Conservation (phyloP, 1,140 invertebrate species). For the Notospermus geniculatus region DNA sequence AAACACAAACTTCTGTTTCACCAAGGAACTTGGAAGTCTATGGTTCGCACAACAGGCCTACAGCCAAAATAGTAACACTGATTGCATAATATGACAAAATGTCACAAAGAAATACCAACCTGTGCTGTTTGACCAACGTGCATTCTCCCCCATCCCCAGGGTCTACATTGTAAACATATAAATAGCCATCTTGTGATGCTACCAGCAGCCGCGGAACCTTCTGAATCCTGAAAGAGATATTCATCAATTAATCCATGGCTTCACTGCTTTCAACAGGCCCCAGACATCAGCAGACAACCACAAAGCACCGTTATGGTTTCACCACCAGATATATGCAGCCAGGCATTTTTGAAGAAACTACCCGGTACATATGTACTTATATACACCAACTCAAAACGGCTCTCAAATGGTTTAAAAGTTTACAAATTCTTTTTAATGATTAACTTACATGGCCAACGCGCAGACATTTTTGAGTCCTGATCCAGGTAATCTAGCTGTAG, state of each 20-base stretch:
- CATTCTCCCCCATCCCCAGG: constrained; percentile 84
- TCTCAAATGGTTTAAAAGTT: too few species aligned
- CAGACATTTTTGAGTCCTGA: constrained; percentile 52
- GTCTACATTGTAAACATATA: constrained; percentile 91
- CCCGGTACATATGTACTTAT: too few species aligned
- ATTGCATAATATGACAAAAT: background rate
- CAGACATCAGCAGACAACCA: background rate
- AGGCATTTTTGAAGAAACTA: too few species aligned
- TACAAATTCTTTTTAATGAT: too few species aligned
- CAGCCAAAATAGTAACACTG: too few species aligned
- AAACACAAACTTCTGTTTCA: constrained; percentile 1
- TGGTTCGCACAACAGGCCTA: background rate
- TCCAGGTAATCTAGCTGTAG: constrained; percentile 82
- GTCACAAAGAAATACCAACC: constrained; percentile 29
- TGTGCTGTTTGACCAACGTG: constrained; percentile 70
- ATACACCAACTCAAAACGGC: too few species aligned
- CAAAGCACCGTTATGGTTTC: too few species aligned
- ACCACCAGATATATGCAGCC: too few species aligned
- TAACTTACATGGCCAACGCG: constrained; percentile 68
- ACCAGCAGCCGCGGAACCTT: constrained; percentile 79
- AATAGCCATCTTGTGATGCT: constrained; percentile 83
- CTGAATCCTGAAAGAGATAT: constrained; percentile 60
- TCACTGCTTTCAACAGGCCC: background rate
- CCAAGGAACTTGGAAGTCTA: background rate
- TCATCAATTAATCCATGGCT: background rate